Evolutionary conservation across 2,888 invertebrate genomes (phyloP), one percentile per base, ranked within the genome.

Genomic region (Lingula anatina): DNA sequence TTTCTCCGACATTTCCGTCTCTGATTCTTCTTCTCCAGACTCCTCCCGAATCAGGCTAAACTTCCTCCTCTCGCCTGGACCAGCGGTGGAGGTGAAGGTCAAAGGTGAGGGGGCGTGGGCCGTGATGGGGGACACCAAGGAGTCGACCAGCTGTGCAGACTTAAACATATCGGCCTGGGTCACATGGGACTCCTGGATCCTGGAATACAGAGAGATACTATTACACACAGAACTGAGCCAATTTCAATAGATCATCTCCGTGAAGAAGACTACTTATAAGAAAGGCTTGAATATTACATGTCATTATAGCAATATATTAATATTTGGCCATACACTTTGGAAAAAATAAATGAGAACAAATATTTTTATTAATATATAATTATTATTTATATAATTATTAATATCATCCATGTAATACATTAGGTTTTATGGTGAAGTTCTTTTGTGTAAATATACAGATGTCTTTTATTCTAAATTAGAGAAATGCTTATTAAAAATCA

Each of bases 21-120:
- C 53, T 38, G 66, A 62, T 51, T 66, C 65, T 47, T 78, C 90
- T 67, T 93, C 92, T 70, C 89, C 88, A 67, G 91, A 92, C 64
- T 93, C 93, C 73, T 94, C 94, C 63, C 90, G 87, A 23, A 93
- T 92, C 65, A 93, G 90, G 68, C 90, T 90, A 79, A 91, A 93
- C 71, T 92, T 92, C 45, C 91, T 83, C 24, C 85, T 84, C 45
- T 89, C 82, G 81, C 85, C 38, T 37, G 40, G 18, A 31, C 37
- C 35, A 5, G 35, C 20, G 5, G 53, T 38, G n/a, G 60, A 51
- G 12, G 61, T 50, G 2, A 40, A 25, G 25, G 38, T 23, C 20
- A 28, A 26, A 5, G 59, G 57, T 3, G 66, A 58, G 26, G 64
- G 54, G 3, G 68, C 65, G 44, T 67, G 67, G 15, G 64, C 61